phyloP scores from a whole-genome alignment of 2,888 invertebrate species.

The Sphaerophoria taeniata region DNA sequence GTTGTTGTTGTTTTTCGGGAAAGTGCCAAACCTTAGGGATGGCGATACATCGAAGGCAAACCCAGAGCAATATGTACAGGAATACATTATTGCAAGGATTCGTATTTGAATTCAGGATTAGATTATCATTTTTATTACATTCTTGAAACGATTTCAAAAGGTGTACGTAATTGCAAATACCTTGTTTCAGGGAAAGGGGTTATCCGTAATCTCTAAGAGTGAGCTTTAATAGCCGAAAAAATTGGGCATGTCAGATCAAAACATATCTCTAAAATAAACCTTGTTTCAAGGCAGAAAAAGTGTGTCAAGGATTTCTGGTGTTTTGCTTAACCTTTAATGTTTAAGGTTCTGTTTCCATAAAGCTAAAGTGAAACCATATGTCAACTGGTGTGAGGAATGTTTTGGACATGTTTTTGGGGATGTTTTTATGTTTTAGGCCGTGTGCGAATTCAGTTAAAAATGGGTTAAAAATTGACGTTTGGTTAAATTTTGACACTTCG shows the following conservation, averaged over 20 bases:
- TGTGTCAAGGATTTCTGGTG: background rate
- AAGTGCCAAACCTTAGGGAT: no score
- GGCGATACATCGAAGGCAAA: constrained; percentile 2
- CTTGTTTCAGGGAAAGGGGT: background rate
- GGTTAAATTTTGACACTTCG: no score
- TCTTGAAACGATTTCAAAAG: background rate
- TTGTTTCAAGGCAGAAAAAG: background rate
- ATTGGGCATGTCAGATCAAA: background rate
- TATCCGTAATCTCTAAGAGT: background rate
- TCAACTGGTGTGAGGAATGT: background rate
- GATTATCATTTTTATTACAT: constrained; percentile 25
- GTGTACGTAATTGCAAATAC: background rate
- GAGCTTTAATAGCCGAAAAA: constrained; percentile 4
- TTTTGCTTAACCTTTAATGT: background rate
- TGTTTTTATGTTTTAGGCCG: background rate
- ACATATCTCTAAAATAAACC: background rate
- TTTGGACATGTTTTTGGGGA: background rate
- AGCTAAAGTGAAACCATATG: background rate
- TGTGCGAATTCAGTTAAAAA: no score
- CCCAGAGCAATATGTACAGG: background rate
- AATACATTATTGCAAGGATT: background rate
- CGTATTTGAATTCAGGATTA: background rate
- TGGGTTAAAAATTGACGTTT: no score
- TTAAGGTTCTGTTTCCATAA: background rate
- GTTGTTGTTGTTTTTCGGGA: background rate